phyloP scores from a whole-genome alignment of 2,113 vertebrate genomes.

The Heteronetta atricapilla region DNA sequence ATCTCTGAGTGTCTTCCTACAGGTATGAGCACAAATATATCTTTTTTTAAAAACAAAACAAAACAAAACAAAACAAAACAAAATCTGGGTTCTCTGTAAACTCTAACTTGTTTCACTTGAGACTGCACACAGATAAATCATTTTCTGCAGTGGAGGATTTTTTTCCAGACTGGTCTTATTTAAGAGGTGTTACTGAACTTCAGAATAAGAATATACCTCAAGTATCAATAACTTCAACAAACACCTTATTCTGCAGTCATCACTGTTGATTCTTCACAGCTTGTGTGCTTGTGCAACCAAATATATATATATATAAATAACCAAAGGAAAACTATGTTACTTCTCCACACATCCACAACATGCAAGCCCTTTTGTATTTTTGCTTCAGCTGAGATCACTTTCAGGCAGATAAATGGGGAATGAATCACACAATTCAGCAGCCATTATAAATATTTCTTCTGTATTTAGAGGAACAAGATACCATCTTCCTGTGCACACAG shows the following conservation, averaged over 20 bases:
- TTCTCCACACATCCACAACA: not conserved
- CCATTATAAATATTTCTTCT: not conserved
- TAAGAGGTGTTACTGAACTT: not conserved
- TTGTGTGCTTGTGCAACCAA: not conserved
- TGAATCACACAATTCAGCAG: not conserved
- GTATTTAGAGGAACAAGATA: not conserved
- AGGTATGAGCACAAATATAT: not conserved
- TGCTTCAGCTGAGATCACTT: not conserved
- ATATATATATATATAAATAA: not conserved
- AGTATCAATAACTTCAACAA: not conserved
- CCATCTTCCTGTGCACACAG: not conserved
- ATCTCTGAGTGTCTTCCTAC: not conserved
- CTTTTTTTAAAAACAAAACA: no score
- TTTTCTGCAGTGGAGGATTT: conserved; percentile 5
- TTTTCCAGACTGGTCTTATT: conserved; percentile 18
- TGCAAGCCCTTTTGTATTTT: not conserved
- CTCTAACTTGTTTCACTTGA: not conserved
- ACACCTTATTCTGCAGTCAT: not conserved
- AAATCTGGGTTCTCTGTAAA: not conserved
- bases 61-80: no score
- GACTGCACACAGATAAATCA: not conserved
- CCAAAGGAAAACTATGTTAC: not conserved
- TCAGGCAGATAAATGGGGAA: not conserved
- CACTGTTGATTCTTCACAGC: not conserved
- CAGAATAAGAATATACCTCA: not conserved